Conservation (phyloP, 1,140 invertebrate genomes). For the Hyles euphorbiae region DNA sequence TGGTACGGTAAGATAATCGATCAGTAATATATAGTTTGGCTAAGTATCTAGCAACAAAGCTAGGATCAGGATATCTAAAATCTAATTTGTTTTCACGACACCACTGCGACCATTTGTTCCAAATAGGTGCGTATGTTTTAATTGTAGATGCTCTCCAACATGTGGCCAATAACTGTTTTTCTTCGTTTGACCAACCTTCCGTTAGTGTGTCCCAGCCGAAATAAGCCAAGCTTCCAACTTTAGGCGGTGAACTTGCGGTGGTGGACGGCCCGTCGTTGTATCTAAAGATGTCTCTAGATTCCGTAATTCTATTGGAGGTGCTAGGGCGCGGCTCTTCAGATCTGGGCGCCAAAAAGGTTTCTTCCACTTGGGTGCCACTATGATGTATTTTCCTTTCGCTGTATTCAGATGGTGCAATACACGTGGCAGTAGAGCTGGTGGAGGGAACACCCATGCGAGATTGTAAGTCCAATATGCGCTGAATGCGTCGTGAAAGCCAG, state of each 20-base stretch:
- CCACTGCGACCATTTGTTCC: slow-evolving; percentile 14
- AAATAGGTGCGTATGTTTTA: slow-evolving; percentile 18
- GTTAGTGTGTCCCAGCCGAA: slow-evolving; percentile 23
- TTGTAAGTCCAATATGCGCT: no score
- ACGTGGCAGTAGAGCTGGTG: slow-evolving; percentile 13
- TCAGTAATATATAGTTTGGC: no score
- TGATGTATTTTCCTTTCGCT: slow-evolving; percentile 17
- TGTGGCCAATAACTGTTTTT: slow-evolving; percentile 9
- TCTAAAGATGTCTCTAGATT: slow-evolving; percentile 19
- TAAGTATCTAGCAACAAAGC: slow-evolving; percentile 19
- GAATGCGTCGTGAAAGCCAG: no score
- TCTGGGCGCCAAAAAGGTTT: slow-evolving; percentile 21
- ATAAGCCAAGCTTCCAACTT: slow-evolving; percentile 25
- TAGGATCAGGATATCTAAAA: slow-evolving; percentile 9
- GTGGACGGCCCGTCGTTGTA: slow-evolving; percentile 13
- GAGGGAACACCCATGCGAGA: slow-evolving; percentile 17
- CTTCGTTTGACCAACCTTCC: slow-evolving; percentile 15
- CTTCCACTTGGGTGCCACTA: slow-evolving; percentile 25
- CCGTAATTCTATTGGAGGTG: slow-evolving; percentile 12
- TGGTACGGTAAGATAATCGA: no score
- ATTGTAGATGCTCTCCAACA: slow-evolving; percentile 18
- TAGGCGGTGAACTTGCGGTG: slow-evolving; percentile 21
- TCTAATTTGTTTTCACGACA: slow-evolving; percentile 7
- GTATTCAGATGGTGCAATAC: slow-evolving; percentile 22
- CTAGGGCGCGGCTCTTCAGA: slow-evolving; percentile 17